phyloP scores from a whole-genome alignment of 2,888 invertebrate genomes.

The Onchidella celtica region DNA sequence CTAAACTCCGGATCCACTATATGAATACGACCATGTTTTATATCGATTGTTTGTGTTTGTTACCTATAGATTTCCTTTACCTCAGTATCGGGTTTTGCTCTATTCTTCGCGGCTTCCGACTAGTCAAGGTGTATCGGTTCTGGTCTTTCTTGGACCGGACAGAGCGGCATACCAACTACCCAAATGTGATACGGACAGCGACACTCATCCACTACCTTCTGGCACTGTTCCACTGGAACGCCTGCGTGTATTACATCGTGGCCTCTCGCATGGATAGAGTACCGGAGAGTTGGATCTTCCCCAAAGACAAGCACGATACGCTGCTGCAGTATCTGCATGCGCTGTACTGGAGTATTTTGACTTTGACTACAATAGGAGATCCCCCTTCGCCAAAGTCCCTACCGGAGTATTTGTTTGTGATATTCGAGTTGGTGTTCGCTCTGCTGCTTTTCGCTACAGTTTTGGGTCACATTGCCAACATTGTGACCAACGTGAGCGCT shows the following conservation, averaged over 20 bases:
- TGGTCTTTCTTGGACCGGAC: conserved; percentile 99
- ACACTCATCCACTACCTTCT: conserved; percentile 90
- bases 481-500: conserved; percentile 97
- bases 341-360: conserved; percentile 98
- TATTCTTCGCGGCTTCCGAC: conserved; percentile 95
- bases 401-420: conserved; percentile 96
- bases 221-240: conserved; percentile 99
- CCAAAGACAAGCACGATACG: conserved; percentile 66
- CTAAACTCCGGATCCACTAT: conserved; percentile 96
- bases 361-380: conserved; percentile 96
- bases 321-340: conserved; percentile 95
- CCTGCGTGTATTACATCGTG: conserved; percentile 95
- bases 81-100: conserved; percentile 97
- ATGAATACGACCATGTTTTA: conserved; percentile 99
- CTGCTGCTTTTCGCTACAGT: conserved; percentile 97
- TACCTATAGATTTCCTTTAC: conserved; percentile 98
- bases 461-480: conserved; percentile 98
- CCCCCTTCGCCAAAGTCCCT: conserved; percentile 94
- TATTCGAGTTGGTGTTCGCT: conserved; percentile 95
- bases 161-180: conserved; percentile 99
- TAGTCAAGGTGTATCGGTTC: conserved; percentile 98
- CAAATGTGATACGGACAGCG: conserved; percentile 88
- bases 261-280: conserved; percentile 82
- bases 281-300: conserved; percentile 67
- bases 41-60: conserved; percentile 98